phyloP scores from a whole-genome alignment of 1,140 invertebrate genomes.

The Hypothenemus hampei region DNA sequence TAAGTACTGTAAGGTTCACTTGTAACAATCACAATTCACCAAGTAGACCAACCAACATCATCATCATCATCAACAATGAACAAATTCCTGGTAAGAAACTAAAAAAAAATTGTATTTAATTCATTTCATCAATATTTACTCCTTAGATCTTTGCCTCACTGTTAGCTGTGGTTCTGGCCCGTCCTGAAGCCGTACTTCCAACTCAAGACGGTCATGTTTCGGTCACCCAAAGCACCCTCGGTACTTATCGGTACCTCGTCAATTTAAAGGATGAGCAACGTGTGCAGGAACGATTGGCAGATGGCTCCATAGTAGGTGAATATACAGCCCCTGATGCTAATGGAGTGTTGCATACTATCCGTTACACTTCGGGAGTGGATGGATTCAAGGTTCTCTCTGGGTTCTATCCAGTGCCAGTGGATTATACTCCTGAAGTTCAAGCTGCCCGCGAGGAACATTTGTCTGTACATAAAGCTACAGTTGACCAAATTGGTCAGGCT shows the following conservation, averaged over 20 bases:
- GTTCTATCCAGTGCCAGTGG: slow-evolving; percentile 1
- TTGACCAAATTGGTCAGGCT: too few species aligned
- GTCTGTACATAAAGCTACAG: slow-evolving; percentile 3
- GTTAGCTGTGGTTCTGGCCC: slow-evolving; percentile 1
- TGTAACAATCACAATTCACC: too few species aligned
- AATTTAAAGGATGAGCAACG: slow-evolving; percentile 1
- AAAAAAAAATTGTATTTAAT: too few species aligned
- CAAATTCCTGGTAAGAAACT: too few species aligned
- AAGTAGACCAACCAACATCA: too few species aligned
- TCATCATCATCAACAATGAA: too few species aligned
- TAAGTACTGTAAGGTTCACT: too few species aligned
- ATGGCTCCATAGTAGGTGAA: slow-evolving; percentile 18
- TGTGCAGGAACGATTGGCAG: slow-evolving; percentile 17
- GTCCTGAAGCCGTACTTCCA: slow-evolving; percentile 11
- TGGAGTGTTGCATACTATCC: background rate
- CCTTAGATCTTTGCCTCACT: slow-evolving; percentile 9
- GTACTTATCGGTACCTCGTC: slow-evolving; percentile 15
- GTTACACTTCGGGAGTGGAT: slow-evolving; percentile 14
- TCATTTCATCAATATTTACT: too few species aligned
- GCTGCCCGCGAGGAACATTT: slow-evolving; percentile 15
- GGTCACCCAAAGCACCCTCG: slow-evolving; percentile 15
- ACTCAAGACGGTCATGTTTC: slow-evolving; percentile 10
- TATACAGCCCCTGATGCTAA: slow-evolving; percentile 9
- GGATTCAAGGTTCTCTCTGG: slow-evolving; percentile 22
- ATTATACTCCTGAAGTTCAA: slow-evolving; percentile 20